Evolutionary conservation across 2,113 vertebrate species (phyloP).

Genomic region (Ciconia maguari): DNA sequence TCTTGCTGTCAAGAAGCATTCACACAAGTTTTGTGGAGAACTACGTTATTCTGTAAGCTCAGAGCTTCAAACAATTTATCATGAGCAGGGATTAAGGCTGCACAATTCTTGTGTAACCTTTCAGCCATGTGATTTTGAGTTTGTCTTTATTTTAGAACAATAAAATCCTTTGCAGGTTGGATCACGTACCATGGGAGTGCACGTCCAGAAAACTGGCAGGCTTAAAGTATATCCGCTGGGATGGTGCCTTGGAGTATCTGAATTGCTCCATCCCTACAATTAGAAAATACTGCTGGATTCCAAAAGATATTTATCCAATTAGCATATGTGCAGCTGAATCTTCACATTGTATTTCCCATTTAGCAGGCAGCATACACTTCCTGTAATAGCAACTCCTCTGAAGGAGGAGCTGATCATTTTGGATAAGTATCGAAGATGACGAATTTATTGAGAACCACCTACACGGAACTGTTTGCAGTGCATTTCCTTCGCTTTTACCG

Average conservation of each 20-base stretch:
- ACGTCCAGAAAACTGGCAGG: neutral
- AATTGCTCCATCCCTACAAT: neutral
- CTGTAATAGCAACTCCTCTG: neutral
- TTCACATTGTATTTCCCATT: neutral
- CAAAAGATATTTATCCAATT: neutral
- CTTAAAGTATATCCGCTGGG: neutral
- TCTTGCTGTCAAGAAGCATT: neutral
- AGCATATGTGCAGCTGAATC: neutral
- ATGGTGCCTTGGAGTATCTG: neutral
- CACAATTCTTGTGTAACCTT: neutral
- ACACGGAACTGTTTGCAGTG: neutral
- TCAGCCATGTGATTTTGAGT: neutral
- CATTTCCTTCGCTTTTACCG: neutral
- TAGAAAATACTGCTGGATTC: neutral
- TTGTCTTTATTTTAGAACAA: neutral
- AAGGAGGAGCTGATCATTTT: neutral
- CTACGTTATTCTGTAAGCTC: fast-evolving
- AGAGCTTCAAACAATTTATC: neutral
- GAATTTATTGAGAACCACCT: neutral
- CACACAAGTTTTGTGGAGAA: neutral
- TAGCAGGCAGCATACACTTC: neutral
- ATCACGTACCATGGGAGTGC: neutral
- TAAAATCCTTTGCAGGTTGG: neutral
- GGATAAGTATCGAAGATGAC: neutral
- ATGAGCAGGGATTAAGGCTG: neutral